These are phyloP conservation scores for Drosophila mercatorum DNA, from an alignment of 2,888 invertebrate species.

Conservation along the genomic window DNA sequence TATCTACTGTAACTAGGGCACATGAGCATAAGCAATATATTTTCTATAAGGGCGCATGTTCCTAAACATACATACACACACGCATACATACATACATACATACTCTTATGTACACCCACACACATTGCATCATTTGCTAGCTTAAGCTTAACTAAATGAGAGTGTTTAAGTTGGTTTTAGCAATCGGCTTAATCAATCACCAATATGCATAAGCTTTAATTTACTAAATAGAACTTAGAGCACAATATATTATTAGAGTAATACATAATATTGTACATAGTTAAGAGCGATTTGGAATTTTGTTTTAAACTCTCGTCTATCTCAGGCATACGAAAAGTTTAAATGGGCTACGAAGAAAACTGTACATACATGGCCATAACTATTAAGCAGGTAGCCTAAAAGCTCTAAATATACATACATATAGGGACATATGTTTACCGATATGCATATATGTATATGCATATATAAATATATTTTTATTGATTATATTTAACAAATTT, in stretches of 20 bases:
- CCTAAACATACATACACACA: constrained; percentile 21
- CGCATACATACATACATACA: not conserved
- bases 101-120: not conserved
- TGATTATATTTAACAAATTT: constrained; percentile 51
- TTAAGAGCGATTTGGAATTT: constrained; percentile 16
- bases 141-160: not conserved
- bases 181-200: not conserved
- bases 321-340: constrained; percentile 48
- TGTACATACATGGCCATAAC: constrained; percentile 57
- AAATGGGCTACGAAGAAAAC: constrained; percentile 18
- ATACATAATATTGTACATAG: constrained; percentile 37
- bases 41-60: constrained; percentile 34
- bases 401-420: not conserved
- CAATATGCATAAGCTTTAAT: not conserved
- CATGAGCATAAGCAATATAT: constrained; percentile 10
- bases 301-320: constrained; percentile 32
- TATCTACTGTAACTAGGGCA: not conserved
- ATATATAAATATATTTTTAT: constrained; percentile 15
- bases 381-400: constrained; percentile 44
- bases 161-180: not conserved
- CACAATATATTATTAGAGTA: constrained; percentile 8
- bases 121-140: not conserved
- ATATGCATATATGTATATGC: constrained; percentile 13
- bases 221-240: not conserved
- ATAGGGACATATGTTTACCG: not conserved